Percentiles rank a stretch among this genome's conserved stretches.
Conservation (phyloP, 2,888 invertebrate genomes). For the Linhomoeus sp. region DNA sequence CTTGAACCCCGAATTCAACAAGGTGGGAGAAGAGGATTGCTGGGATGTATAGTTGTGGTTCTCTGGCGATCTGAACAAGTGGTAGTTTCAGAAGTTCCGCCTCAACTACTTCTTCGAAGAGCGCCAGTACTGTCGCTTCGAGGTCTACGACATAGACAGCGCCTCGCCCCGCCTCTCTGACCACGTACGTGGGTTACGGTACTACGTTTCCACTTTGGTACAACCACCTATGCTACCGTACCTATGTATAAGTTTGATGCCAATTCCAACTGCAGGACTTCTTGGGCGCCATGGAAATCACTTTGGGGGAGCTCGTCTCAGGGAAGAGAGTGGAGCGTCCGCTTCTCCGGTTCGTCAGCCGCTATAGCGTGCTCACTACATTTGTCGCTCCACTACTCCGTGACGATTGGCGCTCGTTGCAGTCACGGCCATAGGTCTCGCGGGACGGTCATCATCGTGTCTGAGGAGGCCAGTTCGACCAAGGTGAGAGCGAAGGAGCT, state of each 20-base stretch:
- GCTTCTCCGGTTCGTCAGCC: background rate
- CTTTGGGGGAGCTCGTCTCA: constrained; percentile 37
- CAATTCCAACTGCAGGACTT: constrained; percentile 29
- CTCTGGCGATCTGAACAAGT: no score
- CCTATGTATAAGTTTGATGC: background rate
- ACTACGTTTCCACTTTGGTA: background rate
- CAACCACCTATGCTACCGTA: no score
- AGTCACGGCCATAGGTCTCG: background rate
- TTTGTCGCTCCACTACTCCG: no score
- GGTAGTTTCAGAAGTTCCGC: constrained; percentile 12
- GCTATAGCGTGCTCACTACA: no score
- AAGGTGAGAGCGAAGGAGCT: no score
- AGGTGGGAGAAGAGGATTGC: no score
- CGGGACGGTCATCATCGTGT: background rate
- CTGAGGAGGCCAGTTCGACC: background rate
- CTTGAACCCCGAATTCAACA: constrained; percentile 19
- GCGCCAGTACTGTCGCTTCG: constrained; percentile 17
- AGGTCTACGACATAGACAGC: constrained; percentile 21
- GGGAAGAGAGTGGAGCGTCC: background rate
- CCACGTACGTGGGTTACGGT: constrained; percentile 14
- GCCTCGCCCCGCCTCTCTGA: constrained; percentile 8
- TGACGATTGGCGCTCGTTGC: no score
- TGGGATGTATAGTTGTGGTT: no score
- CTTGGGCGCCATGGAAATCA: constrained; percentile 37
- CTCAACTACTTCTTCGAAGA: constrained; percentile 22